Conservation (phyloP, 2,113 vertebrate genomes). For the Ancistrus triradiatus region DNA sequence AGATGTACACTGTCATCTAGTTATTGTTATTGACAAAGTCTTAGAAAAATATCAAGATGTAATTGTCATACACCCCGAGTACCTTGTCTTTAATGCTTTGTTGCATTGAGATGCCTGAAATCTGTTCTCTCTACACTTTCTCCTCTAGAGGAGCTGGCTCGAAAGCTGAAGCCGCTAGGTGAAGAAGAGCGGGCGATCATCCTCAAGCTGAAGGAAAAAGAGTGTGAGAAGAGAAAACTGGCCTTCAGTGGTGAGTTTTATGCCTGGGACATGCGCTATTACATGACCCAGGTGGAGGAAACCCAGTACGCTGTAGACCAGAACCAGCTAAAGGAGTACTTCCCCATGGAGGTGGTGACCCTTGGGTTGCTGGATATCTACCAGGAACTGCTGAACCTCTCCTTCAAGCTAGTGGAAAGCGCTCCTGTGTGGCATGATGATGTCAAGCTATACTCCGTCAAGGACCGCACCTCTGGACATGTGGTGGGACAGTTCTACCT, state of each 20-base stretch:
- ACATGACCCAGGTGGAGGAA: conserved; percentile 98
- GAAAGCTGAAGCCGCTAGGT: conserved; percentile 84
- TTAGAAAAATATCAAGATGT: too few relatives aligned
- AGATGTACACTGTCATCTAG: too few relatives aligned
- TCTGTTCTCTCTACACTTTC: too few relatives aligned
- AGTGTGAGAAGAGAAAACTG: conserved; percentile 75
- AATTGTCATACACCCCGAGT: too few relatives aligned
- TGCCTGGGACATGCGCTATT: conserved; percentile 95
- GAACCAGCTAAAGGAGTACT: conserved; percentile 93
- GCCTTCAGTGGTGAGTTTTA: conserved; percentile 75
- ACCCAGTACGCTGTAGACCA: conserved; percentile 89
- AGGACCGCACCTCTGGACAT: conserved; percentile 66
- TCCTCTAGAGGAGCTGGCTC: conserved; percentile 85
- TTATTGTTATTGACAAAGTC: too few relatives aligned
- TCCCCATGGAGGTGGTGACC: conserved; percentile 95
- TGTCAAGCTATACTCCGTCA: conserved; percentile 82
- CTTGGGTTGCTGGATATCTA: conserved; percentile 87
- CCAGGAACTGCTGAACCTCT: conserved; percentile 88
- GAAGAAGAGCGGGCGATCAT: conserved; percentile 81
- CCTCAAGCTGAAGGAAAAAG: conserved; percentile 83
- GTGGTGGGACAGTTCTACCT: conserved; percentile 91
- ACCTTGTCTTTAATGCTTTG: too few relatives aligned
- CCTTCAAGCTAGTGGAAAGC: conserved; percentile 76
- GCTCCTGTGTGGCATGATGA: conserved; percentile 86
- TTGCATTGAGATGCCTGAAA: background rate